Conservation (phyloP, 2,113 vertebrate species). For the Oreochromis tanganicae region DNA sequence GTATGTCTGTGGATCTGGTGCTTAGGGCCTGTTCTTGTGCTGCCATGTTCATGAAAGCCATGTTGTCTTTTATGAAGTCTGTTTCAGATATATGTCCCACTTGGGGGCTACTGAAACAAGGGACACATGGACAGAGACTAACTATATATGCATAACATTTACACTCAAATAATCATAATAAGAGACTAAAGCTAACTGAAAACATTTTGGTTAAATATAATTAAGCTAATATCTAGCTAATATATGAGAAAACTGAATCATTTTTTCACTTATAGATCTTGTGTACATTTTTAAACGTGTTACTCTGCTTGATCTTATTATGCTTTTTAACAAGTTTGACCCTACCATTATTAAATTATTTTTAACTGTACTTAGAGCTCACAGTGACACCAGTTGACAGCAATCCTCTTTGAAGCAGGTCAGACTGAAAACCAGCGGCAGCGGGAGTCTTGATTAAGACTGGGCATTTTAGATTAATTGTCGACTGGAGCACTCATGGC, state of each 20-base stretch:
- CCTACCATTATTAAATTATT: slow-evolving; percentile 18
- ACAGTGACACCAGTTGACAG: slow-evolving; percentile 27
- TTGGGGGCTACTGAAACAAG: background rate
- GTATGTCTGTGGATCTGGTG: background rate
- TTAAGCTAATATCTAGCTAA: background rate
- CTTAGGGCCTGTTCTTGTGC: background rate
- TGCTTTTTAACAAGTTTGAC: slow-evolving; percentile 6
- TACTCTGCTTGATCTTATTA: background rate
- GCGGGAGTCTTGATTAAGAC: slow-evolving; percentile 33
- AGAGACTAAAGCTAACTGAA: background rate
- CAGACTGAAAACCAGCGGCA: slow-evolving; percentile 36
- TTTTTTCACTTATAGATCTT: background rate
- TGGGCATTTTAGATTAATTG: slow-evolving; percentile 52
- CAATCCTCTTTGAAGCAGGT: slow-evolving; percentile 30
- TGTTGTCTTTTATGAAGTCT: background rate
- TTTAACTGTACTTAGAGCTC: slow-evolving; percentile 19
- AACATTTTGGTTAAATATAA: background rate
- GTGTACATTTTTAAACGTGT: background rate
- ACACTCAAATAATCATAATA: background rate
- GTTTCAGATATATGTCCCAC: fast-evolving
- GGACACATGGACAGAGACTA: background rate
- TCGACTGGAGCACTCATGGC: background rate
- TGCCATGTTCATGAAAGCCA: background rate
- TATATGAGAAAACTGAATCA: background rate
- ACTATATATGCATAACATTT: background rate